Percentiles rank a stretch among this genome's conserved stretches.
Conservation (phyloP, 2,797 vertebrate genomes). For the Pogoniulus pusillus region DNA sequence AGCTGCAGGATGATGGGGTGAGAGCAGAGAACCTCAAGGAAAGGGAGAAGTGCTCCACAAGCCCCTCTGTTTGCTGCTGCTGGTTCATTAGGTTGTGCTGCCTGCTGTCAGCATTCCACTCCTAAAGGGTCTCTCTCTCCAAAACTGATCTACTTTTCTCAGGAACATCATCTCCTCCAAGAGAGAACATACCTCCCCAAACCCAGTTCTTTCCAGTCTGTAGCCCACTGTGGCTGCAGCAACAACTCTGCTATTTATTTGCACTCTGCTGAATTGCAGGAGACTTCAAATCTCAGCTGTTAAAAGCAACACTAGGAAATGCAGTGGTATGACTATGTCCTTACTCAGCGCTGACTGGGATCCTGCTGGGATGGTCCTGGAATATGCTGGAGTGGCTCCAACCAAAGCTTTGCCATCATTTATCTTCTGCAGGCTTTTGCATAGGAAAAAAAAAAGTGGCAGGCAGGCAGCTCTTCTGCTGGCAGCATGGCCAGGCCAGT, state of each 20-base stretch:
- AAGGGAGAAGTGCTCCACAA: background rate
- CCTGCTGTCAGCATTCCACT: background rate
- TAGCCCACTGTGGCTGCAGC: background rate
- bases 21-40: background rate
- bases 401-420: background rate
- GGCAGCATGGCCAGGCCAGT: background rate
- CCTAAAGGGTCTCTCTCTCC: background rate
- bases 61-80: background rate
- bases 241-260: background rate
- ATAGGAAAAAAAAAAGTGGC: background rate
- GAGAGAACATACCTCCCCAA: background rate
- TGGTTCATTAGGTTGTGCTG: background rate
- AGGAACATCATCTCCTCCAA: background rate
- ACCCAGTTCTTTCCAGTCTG: background rate
- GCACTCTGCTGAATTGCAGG: background rate
- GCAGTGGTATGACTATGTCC: background rate
- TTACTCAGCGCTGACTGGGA: background rate
- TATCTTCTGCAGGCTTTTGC: background rate
- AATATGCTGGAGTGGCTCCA: background rate
- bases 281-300: background rate
- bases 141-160: background rate
- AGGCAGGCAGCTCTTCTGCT: background rate
- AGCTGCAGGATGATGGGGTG: background rate
- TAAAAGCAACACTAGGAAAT: background rate
- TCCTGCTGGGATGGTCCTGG: background rate